phyloP scores from a whole-genome alignment of 2,888 invertebrate species.

The Sesia apiformis region DNA sequence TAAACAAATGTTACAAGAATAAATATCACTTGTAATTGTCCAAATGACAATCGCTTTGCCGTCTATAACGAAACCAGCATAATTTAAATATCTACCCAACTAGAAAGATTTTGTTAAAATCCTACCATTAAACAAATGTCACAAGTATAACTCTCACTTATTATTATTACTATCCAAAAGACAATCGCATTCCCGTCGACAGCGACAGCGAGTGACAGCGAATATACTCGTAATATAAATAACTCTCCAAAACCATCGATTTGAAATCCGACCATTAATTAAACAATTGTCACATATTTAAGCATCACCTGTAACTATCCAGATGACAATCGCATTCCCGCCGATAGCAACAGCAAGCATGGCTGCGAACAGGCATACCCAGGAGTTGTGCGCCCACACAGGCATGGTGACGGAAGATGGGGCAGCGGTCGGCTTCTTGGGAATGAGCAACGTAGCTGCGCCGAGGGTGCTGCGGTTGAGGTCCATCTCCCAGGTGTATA shows the following conservation, averaged over 20 bases:
- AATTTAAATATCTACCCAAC: no score
- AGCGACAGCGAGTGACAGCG: constrained; percentile 82
- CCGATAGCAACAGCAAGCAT: constrained; percentile 88
- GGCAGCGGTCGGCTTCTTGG: constrained; percentile 34
- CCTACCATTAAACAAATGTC: no score
- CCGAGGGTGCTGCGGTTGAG: constrained; percentile 58
- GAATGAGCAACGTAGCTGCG: constrained; percentile 58
- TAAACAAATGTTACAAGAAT: no score
- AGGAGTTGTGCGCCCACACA: constrained; percentile 80
- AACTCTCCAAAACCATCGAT: no score
- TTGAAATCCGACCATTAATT: no score
- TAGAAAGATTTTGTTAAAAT: no score
- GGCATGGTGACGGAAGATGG: constrained; percentile 47
- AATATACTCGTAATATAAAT: constrained; percentile 69
- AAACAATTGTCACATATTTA: background rate
- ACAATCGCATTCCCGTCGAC: constrained; percentile 92
- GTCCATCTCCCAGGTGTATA: constrained; percentile 70
- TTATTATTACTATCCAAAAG: constrained; percentile 88
- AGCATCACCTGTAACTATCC: constrained; percentile 88
- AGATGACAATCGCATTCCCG: constrained; percentile 93
- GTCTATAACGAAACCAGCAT: no score
- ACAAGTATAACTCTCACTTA: no score
- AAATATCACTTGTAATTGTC: no score
- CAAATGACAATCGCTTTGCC: no score
- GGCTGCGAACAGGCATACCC: constrained; percentile 83